Evolutionary conservation across 2,113 vertebrate species (phyloP).

Genomic region (Rhizomys pruinosus): DNA sequence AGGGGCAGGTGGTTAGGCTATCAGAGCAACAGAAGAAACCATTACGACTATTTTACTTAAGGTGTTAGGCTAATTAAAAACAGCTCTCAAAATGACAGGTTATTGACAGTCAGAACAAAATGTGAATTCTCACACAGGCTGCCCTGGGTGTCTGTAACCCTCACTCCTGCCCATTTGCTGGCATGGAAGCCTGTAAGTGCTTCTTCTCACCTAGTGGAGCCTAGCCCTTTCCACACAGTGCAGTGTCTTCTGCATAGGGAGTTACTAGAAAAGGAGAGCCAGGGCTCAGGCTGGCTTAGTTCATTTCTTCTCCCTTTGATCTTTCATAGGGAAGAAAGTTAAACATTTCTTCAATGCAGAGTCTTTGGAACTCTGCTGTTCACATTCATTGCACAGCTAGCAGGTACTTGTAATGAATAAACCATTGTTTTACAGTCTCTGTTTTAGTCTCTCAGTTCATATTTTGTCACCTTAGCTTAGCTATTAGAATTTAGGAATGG

Average conservation of each 20-base stretch:
- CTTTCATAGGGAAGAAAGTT: background rate
- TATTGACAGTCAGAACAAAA: background rate
- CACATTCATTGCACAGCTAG: conserved; percentile 12
- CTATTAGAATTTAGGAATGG: background rate
- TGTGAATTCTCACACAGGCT: background rate
- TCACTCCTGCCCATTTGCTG: background rate
- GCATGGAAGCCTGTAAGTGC: background rate
- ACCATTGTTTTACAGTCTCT: background rate
- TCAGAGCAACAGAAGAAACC: background rate
- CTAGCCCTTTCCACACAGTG: background rate
- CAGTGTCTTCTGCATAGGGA: background rate
- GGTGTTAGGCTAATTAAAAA: background rate
- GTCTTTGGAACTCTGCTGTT: conserved; percentile 1
- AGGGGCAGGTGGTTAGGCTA: background rate
- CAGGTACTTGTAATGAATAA: conserved; percentile 10
- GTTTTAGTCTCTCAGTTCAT: conserved; percentile 19
- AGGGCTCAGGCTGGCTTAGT: background rate
- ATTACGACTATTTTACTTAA: background rate
- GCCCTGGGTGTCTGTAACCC: background rate
- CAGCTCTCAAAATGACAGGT: background rate
- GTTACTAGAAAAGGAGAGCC: background rate
- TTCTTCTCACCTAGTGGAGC: background rate
- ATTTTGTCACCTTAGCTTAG: background rate
- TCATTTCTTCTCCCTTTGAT: conserved; percentile 1
- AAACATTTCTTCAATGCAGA: conserved; percentile 14